Percentiles rank a stretch among this genome's conserved stretches.
phyloP scores from a whole-genome alignment of 64 coral and sea anemone species.

The Anthopleura sola region DNA sequence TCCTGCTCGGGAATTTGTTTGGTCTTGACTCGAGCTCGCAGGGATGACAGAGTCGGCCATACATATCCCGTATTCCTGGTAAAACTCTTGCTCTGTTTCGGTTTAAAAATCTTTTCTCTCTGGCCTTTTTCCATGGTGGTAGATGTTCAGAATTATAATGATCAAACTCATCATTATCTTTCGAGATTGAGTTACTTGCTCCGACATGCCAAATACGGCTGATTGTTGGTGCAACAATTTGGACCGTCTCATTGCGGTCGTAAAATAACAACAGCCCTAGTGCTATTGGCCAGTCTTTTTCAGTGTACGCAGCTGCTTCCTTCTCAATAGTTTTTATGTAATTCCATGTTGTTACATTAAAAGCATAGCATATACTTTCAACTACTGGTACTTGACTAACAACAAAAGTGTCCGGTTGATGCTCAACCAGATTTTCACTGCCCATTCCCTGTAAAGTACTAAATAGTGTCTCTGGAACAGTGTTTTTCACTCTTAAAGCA shows the following conservation, averaged over 20 bases:
- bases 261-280: slow-evolving; percentile 78
- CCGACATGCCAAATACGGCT: slow-evolving; percentile 93
- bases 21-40: slow-evolving; percentile 73
- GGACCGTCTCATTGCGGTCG: slow-evolving; percentile 81
- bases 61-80: slow-evolving; percentile 78
- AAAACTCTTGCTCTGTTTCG: slow-evolving; percentile 70
- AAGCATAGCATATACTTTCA: slow-evolving; percentile 85
- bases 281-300: slow-evolving; percentile 74
- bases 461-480: slow-evolving; percentile 60
- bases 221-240: slow-evolving; percentile 78
- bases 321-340: slow-evolving; percentile 80
- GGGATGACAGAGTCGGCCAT: slow-evolving; percentile 78
- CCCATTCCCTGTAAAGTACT: slow-evolving; percentile 79
- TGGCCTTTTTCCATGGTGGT: slow-evolving; percentile 83
- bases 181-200: slow-evolving; percentile 41
- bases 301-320: slow-evolving; percentile 64
- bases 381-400: slow-evolving; percentile 77
- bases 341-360: slow-evolving; percentile 75
- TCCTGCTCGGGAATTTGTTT: slow-evolving; percentile 63
- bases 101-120: slow-evolving; percentile 67
- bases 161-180: slow-evolving; percentile 16
- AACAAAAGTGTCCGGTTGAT: slow-evolving; percentile 79
- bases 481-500: slow-evolving; percentile 76
- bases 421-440: slow-evolving; percentile 59
- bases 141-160: slow-evolving; percentile 21